These are phyloP conservation scores for Hemaris fuciformis DNA, from an alignment of 2,888 invertebrate genomes.

Conservation along the genomic window DNA sequence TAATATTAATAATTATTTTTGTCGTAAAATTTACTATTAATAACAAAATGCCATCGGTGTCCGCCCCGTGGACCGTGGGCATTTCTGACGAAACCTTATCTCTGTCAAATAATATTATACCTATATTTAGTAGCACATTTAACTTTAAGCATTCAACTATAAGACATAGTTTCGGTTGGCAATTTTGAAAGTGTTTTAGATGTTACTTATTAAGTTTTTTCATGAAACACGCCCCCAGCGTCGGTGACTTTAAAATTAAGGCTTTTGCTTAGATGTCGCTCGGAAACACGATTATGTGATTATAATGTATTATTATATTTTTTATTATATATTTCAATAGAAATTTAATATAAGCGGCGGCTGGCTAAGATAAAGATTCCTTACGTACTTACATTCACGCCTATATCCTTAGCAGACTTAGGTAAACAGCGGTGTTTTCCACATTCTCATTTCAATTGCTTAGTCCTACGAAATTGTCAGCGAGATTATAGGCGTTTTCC, in stretches of 20 bases:
- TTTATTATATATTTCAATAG: neutral
- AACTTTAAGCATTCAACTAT: neutral
- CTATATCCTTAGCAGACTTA: too few species aligned
- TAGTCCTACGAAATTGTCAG: too few species aligned
- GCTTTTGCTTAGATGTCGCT: constrained; percentile 62
- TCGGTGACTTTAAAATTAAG: constrained; percentile 50
- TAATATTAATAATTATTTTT: constrained; percentile 6
- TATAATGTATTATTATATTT: constrained; percentile 43
- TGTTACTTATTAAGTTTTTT: constrained; percentile 24
- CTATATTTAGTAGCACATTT: neutral
- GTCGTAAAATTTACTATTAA: constrained; percentile 29
- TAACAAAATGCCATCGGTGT: constrained; percentile 44
- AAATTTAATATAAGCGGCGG: too few species aligned
- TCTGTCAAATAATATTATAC: constrained; percentile 27
- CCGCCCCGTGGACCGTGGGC: constrained; percentile 58
- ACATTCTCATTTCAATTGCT: too few species aligned
- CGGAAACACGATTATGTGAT: constrained; percentile 48
- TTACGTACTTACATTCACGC: too few species aligned
- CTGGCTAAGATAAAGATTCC: too few species aligned
- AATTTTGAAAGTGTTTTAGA: neutral
- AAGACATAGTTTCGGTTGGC: neutral
- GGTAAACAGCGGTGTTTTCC: too few species aligned
- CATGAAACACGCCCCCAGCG: constrained; percentile 47
- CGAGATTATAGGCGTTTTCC: too few species aligned
- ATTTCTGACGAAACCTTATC: constrained; percentile 50